Base-by-base conservation (phyloP, 2,888 invertebrate genomes). In the Thera britannica region DNA sequence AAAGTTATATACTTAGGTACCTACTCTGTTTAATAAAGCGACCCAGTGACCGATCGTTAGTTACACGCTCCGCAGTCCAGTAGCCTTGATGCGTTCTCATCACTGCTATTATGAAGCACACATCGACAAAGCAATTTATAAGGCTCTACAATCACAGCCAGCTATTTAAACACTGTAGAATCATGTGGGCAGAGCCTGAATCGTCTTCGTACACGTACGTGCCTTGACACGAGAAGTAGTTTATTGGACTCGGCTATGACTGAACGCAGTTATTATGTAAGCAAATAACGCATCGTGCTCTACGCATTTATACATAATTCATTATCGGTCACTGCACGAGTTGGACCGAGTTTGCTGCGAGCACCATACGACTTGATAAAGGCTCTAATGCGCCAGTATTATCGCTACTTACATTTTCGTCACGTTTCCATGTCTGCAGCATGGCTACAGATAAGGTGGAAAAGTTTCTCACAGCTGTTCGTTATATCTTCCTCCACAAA, bases 151-250 rank as follows among this genome's bases (percentile, higher is more conserved):
- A 78, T 79, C 74, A 71, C 73, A 79, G 79, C 71, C 73, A 77
- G 77, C 79, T 81, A 79, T 81, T 84, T 77, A 77, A 83, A 83
- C 82, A 84, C 83, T 78, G 77, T 86, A 81, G 79, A 82, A 87
- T 85, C 86, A 90, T 87, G 85, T 88, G 87, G 83, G 81, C 80
- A 82, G 85, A 76, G 81, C 80, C 80, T 79, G 76, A 81, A 80
- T 80, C 81, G 83, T 83, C 83, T 83, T 78, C 73, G 78, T 77
- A 76, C 77, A 66, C 67, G 83, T 88, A 90, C 89, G 92, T 91
- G 90, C 81, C 81, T 87, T 84, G 88, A 88, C 83, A 89, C 75
- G 73, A 84, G 85, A 90, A 90, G 84, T 85, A 88, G 86, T 88
- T 87, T 87, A 86, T 86, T 87, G 85, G 87, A 83, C 85, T 84